Percentiles rank a stretch among this genome's conserved stretches.
Conservation (phyloP, 1,140 invertebrate species). For the Zeugodacus cucurbitae region DNA sequence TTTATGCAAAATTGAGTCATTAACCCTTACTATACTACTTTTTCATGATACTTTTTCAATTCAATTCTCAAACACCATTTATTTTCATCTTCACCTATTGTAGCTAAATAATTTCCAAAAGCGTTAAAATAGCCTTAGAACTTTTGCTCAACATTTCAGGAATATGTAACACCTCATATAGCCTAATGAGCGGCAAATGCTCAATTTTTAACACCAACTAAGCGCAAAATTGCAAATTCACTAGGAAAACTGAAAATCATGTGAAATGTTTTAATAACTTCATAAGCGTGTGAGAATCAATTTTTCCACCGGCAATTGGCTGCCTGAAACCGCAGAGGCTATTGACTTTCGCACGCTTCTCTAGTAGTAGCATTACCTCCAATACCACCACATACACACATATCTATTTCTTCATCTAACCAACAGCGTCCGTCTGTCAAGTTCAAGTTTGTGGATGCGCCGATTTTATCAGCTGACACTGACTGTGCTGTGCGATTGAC, state of each 20-base stretch:
- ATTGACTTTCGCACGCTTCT: neutral
- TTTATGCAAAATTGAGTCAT: too few species aligned
- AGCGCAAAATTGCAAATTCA: conserved; percentile 17
- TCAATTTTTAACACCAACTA: neutral
- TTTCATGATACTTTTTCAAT: too few species aligned
- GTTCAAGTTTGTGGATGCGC: conserved; percentile 24
- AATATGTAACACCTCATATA: too few species aligned
- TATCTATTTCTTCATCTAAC: neutral
- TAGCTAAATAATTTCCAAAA: neutral
- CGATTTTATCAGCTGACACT: conserved; percentile 22
- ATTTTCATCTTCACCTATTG: rapidly evolving
- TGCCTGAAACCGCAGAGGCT: neutral
- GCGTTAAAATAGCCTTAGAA: neutral
- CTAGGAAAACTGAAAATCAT: neutral
- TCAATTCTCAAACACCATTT: too few species aligned
- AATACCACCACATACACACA: neutral
- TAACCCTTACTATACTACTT: too few species aligned
- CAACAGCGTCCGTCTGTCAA: neutral
- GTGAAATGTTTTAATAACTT: neutral
- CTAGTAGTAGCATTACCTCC: neutral
- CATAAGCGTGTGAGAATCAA: neutral
- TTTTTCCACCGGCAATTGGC: neutral
- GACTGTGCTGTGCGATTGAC: neutral
- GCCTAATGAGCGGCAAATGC: neutral
- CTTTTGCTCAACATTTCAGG: too few species aligned